phyloP scores from a whole-genome alignment of 2,888 invertebrate species.

The Schizaphis graminum region DNA sequence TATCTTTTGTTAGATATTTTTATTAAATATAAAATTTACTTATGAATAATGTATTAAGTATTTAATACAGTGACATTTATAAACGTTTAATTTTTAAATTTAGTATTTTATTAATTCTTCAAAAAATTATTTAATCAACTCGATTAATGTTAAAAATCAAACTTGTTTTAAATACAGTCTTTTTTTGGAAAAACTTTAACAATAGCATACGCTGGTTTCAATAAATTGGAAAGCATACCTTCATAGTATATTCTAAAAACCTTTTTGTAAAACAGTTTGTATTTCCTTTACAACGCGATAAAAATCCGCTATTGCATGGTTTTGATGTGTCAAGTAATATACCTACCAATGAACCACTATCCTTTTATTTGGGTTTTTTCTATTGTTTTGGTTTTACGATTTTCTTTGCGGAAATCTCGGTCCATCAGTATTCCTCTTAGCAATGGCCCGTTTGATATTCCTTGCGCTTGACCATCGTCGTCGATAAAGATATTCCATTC shows the following conservation, averaged over 20 bases:
- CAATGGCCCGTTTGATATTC: conserved; percentile 57
- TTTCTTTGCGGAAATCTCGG: conserved; percentile 32
- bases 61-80: not conserved
- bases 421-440: conserved; percentile 57
- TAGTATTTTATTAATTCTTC: not conserved
- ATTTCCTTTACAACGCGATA: not conserved
- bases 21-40: not conserved
- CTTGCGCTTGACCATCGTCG: conserved; percentile 46
- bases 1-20: not conserved
- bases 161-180: not conserved
- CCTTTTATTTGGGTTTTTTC: not conserved
- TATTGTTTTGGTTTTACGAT: conserved; percentile 59
- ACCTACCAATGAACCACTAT: conserved; percentile 32
- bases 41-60: not conserved
- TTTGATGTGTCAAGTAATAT: conserved; percentile 16
- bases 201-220: not conserved
- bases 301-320: not conserved
- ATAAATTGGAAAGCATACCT: conserved; percentile 34
- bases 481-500: conserved; percentile 61
- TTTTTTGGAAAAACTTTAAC: not conserved
- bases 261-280: conserved; percentile 27
- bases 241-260: not conserved
- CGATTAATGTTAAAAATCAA: not conserved
- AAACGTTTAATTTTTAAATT: no score
- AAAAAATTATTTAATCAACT: not conserved